These are phyloP conservation scores for Plagodis pulveraria DNA, from an alignment of 2,888 invertebrate species.

Conservation along the genomic window DNA sequence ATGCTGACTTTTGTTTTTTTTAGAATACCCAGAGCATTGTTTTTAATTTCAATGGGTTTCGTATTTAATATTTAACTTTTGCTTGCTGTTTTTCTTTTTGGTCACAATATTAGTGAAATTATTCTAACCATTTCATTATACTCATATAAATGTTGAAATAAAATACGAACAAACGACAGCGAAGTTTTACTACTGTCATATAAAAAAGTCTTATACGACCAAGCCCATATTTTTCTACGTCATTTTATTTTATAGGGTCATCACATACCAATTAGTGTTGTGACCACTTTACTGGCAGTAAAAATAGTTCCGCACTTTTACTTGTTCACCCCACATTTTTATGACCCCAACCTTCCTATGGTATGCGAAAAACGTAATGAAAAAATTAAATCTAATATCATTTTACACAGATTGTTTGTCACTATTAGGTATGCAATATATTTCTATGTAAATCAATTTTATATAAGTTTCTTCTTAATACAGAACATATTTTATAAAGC, in stretches of 20 bases:
- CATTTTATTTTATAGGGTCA: constrained; percentile 48
- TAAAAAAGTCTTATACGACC: constrained; percentile 22
- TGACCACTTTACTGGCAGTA: constrained; percentile 53
- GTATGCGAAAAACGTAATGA: constrained; percentile 38
- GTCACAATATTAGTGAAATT: no score
- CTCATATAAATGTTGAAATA: no score
- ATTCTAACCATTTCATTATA: no score
- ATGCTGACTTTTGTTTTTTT: no score
- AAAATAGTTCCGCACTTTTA: constrained; percentile 51
- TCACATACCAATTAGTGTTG: constrained; percentile 53
- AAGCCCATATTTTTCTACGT: constrained; percentile 33
- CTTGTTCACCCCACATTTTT: constrained; percentile 48
- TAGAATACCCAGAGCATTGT: no score
- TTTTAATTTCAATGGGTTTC: no score
- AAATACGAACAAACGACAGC: background rate
- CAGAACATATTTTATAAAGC: no score
- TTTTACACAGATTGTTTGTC: background rate
- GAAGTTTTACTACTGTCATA: constrained; percentile 10
- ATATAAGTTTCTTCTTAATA: no score
- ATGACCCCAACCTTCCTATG: constrained; percentile 40
- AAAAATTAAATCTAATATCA: constrained; percentile 33
- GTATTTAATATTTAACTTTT: no score
- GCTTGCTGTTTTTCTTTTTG: no score
- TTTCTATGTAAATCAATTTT: no score
- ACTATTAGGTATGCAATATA: no score